Base-by-base conservation (phyloP, 2,888 invertebrate genomes). In the Encarsia formosa region DNA sequence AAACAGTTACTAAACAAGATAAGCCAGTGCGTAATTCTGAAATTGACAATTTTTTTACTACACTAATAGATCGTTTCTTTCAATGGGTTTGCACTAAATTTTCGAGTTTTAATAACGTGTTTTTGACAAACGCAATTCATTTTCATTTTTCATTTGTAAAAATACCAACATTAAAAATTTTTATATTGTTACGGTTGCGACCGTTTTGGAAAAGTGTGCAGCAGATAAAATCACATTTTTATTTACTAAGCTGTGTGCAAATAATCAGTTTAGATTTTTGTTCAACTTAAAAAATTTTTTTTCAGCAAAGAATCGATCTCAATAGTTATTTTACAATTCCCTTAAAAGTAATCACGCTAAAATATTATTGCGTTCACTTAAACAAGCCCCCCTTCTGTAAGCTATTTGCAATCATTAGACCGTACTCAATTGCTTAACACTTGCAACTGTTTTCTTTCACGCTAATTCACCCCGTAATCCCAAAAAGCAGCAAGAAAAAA, bases 401-500 rank as follows among this genome's bases (percentile, higher is more conserved):
- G 48, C 40, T 41, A 45, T 18, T 18, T 41, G 19, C 24, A 31
- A 19, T 15, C 18, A 41, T 35, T 38, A 39, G n/a, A n/a, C n/a
- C n/a, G n/a, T n/a, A n/a, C n/a, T n/a, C n/a, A n/a, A 47, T 37
- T 5, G 40, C 41, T 48, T 51, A 51, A 51, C 31, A 41, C 38
- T 23, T 49, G 35, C 22, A 26, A 34, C 31, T 8, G 50, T 51
- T 56, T 34, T 34, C 32, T 40, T 16, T 46, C 26, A 26, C 11
- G 22, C n/a, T 31, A 20, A 43, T 13, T 23, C 22, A 15, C 20
- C 53, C 41, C 37, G n/a, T 41, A 39, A 40, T 9, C 13, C 20
- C 40, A 31, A 6, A 11, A 62, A 69, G 64, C 62, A 64, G 49
- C 54, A 58, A 52, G 70, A 70, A 59, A 71, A 73, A 65, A 71